Conservation (phyloP, 2,797 vertebrate species). For the Micromesistius poutassou region DNA sequence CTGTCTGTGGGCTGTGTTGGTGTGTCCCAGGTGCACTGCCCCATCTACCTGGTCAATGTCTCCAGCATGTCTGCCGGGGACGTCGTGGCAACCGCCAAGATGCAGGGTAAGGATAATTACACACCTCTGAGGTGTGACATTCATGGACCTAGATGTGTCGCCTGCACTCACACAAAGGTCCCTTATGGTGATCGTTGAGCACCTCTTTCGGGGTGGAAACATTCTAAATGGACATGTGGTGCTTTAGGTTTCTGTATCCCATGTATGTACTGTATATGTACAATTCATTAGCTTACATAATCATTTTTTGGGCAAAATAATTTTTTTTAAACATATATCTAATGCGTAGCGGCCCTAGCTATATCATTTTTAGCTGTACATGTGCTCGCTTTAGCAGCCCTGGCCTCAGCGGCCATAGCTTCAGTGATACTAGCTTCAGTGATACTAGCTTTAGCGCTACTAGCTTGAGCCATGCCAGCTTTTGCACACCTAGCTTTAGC, state of each 20-base stretch:
- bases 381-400: neutral
- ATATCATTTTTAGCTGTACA: neutral
- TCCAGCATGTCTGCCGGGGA: conserved; percentile 95
- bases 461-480: neutral
- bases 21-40: conserved; percentile 84
- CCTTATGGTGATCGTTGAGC: neutral
- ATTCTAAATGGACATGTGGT: neutral
- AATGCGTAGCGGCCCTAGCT: neutral
- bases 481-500: neutral
- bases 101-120: conserved; percentile 85
- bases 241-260: neutral
- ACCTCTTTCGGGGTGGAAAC: neutral
- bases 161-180: neutral
- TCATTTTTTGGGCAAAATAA: neutral
- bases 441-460: neutral
- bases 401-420: no score
- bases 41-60: conserved; percentile 91
- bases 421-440: neutral
- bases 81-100: conserved; percentile 88
- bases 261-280: neutral
- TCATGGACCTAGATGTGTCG: neutral
- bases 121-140: neutral
- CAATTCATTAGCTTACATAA: neutral
- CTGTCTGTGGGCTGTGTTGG: neutral
- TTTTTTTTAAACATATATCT: neutral